Conservation (phyloP, 2,113 vertebrate genomes). For the Stictonetta naevosa region DNA sequence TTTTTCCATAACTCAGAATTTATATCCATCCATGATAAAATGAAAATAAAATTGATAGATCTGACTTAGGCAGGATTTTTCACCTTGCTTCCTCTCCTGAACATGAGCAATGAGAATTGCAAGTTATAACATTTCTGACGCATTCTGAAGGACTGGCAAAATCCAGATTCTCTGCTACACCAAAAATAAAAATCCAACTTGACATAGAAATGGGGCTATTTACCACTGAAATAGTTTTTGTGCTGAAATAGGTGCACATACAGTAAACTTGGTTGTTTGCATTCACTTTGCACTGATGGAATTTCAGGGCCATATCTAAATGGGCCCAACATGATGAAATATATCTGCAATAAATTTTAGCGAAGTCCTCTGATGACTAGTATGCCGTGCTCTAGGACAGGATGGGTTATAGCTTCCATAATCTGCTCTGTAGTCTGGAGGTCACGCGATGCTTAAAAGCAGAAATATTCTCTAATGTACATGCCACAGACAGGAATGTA, state of each 20-base stretch:
- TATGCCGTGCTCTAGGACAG: background rate
- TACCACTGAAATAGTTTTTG: background rate
- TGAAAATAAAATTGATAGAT: constrained; percentile 4
- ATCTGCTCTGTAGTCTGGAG: background rate
- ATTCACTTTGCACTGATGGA: background rate
- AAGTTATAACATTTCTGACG: background rate
- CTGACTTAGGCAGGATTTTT: background rate
- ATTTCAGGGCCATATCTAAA: background rate
- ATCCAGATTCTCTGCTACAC: background rate
- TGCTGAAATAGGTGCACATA: background rate
- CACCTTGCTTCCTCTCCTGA: background rate
- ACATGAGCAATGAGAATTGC: background rate
- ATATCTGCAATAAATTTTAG: background rate
- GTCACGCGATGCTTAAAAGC: background rate
- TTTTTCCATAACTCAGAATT: background rate
- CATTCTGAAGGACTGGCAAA: background rate
- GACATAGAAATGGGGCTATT: background rate
- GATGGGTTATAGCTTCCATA: background rate
- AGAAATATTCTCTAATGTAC: background rate
- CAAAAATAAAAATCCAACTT: background rate
- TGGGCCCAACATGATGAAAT: background rate
- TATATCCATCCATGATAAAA: background rate
- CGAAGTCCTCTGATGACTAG: background rate
- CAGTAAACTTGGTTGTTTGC: background rate
- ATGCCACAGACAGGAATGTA: background rate